Evolutionary conservation across 1,140 invertebrate genomes (phyloP), one percentile per base, ranked within the genome.

Genomic region (Scaptomyza hsui): DNA sequence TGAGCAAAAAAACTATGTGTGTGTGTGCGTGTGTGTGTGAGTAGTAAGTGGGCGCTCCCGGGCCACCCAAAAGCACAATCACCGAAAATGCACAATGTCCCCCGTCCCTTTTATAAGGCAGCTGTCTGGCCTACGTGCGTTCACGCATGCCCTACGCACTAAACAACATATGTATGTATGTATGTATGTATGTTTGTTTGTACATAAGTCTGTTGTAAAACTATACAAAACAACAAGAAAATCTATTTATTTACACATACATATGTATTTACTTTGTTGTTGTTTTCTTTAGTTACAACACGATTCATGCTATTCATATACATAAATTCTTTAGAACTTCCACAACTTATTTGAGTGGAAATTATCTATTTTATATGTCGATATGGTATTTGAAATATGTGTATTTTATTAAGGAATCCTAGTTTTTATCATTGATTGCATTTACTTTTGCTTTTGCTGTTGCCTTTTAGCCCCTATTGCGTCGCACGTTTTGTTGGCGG

Each of bases 121-220:
- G 37, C 29, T 45, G 45, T 55, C 15, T 44, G 59, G 81, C 21
- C 73, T 86, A 86, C 81, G 81, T 86, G 81, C 82, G 63, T 69
- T 59, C 45, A 71, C 71, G 78, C 82, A 86, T 68, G 81, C 39
- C 51, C 47, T 71, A 32, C 64, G 13, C 55, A 26, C 41, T 59
- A 69, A 64, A 57, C 42, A 26, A 24, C 1, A 21, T 21, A 21
- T 4, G 4, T 21, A 21, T 4, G 19, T 2, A 9, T 29, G 2
- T 29, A 29, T 29, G 26, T 9, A 9, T 29, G 26, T 29, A 9
- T 9, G 0, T 9, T 9, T 9, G 7, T 9, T 9, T 29, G 26
- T 29, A n/a, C n/a, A n/a, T n/a, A 21, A 41, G 26, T 45, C 7
- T 61, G 37, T 51, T 39, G 53, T 74, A 65, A 35, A 81, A 59